Percentiles rank a stretch among this genome's conserved stretches.
Conservation (phyloP, 92 coral and sea anemone species). For the Palythoa grandis region DNA sequence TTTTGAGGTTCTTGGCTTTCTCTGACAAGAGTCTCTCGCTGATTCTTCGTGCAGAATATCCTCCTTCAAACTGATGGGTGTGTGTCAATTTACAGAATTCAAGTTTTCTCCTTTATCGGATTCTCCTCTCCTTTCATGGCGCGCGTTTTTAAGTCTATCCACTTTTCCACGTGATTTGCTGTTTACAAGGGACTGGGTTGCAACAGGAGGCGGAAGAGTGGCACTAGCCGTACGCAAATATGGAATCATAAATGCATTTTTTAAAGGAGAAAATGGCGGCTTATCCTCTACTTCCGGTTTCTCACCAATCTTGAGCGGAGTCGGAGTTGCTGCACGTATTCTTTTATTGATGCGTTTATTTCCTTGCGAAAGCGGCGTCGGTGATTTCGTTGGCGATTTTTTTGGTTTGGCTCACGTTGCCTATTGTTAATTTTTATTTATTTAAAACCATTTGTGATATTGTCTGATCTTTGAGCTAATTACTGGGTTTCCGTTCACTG, state of each 20-base stretch:
- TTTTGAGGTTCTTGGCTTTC: not conserved
- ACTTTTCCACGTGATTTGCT: not conserved
- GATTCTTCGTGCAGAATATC: not conserved
- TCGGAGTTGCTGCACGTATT: slow-evolving; percentile 19
- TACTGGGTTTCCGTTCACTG: no score
- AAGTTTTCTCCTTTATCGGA: slow-evolving; percentile 26
- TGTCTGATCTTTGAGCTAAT: no score
- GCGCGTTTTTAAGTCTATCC: slow-evolving; percentile 18
- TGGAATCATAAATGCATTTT: slow-evolving; percentile 84
- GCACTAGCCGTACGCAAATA: slow-evolving; percentile 83
- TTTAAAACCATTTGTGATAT: no score
- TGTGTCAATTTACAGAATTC: not conserved
- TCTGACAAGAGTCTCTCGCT: not conserved
- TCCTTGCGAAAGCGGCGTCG: slow-evolving; percentile 40
- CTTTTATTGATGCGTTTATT: slow-evolving; percentile 29
- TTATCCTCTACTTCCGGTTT: slow-evolving; percentile 30
- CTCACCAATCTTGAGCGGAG: slow-evolving; percentile 31
- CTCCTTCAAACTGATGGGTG: slow-evolving; percentile 7
- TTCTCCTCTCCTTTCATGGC: slow-evolving; percentile 30
- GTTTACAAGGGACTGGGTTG: not conserved
- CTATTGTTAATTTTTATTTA: no score
- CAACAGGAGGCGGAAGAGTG: slow-evolving; percentile 65
- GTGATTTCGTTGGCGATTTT: slow-evolving; percentile 32
- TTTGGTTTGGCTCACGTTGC: slow-evolving; percentile 2
- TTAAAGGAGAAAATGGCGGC: slow-evolving; percentile 47